A percentile compares a stretch with the other conserved stretches of the same genome.
Conservation (phyloP, 2,797 vertebrate genomes). For the Spatula versicolor region DNA sequence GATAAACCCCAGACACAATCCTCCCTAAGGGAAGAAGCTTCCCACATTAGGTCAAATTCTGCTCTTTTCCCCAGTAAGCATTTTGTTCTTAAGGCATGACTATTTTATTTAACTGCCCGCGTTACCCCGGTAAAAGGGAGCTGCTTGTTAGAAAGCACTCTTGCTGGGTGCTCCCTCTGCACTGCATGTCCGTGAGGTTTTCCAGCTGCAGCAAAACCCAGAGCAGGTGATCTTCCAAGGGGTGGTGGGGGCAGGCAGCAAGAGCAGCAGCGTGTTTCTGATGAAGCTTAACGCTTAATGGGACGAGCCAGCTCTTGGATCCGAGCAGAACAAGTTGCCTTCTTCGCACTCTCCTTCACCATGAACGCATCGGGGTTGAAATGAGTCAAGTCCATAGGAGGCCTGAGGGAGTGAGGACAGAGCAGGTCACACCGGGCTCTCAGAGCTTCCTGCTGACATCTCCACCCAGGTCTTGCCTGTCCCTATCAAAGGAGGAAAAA, state of each 20-base stretch:
- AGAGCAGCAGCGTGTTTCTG: not conserved
- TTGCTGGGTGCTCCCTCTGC: not conserved
- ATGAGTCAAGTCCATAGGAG: not conserved
- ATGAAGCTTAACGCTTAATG: slow-evolving; percentile 2
- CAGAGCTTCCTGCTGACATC: not conserved
- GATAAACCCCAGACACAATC: not conserved
- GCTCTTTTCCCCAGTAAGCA: not conserved
- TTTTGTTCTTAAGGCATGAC: not conserved
- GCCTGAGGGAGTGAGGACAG: slow-evolving; percentile 42
- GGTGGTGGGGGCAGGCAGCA: not conserved
- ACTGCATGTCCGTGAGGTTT: not conserved
- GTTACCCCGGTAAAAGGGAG: not conserved
- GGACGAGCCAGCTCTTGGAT: slow-evolving; percentile 67
- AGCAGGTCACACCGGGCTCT: not conserved
- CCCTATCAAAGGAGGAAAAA: not conserved
- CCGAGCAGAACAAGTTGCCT: slow-evolving; percentile 64
- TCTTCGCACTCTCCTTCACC: slow-evolving; percentile 73
- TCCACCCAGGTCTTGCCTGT: not conserved
- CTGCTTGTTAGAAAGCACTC: not conserved
- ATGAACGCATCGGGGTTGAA: slow-evolving; percentile 64
- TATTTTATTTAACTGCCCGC: slow-evolving; percentile 21
- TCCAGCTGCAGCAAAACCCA: not conserved
- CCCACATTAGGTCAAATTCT: not conserved
- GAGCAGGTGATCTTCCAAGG: not conserved
- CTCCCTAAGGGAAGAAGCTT: not conserved